Evolutionary conservation across 2,797 vertebrate species (phyloP).

Genomic region (Cossypha caffra): DNA sequence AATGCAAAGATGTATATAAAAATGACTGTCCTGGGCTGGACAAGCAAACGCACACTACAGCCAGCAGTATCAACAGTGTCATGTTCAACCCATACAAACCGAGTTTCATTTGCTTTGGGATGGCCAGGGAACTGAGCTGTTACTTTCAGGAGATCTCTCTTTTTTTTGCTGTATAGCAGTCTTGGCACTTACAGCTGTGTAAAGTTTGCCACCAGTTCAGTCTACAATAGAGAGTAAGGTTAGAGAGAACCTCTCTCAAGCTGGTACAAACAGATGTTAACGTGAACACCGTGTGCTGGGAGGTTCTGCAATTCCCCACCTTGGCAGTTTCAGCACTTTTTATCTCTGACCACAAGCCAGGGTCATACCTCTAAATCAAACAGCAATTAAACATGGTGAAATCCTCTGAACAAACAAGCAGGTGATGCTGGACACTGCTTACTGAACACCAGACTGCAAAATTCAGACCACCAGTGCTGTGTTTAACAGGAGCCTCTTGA

Average conservation of each 20-base stretch:
- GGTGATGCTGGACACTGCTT: background rate
- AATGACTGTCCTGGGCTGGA: slow-evolving; percentile 58
- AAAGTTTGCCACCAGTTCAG: background rate
- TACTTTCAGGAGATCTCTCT: background rate
- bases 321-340: background rate
- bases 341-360: background rate
- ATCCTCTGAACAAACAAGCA: slow-evolving; percentile 7
- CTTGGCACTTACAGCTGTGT: background rate
- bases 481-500: background rate
- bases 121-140: background rate
- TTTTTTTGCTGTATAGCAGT: background rate
- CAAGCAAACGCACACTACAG: background rate
- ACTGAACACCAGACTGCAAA: background rate
- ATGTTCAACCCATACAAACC: slow-evolving; percentile 1
- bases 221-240: background rate
- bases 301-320: background rate
- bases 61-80: background rate
- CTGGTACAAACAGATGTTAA: background rate
- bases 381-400: background rate
- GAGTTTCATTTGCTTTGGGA: background rate
- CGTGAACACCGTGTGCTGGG: fast-evolving
- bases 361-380: background rate
- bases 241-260: background rate
- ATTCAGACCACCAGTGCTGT: background rate
- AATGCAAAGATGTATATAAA: slow-evolving; percentile 76